Base-by-base conservation (phyloP, 2,113 vertebrate genomes). In the Spermophilus dauricus region DNA sequence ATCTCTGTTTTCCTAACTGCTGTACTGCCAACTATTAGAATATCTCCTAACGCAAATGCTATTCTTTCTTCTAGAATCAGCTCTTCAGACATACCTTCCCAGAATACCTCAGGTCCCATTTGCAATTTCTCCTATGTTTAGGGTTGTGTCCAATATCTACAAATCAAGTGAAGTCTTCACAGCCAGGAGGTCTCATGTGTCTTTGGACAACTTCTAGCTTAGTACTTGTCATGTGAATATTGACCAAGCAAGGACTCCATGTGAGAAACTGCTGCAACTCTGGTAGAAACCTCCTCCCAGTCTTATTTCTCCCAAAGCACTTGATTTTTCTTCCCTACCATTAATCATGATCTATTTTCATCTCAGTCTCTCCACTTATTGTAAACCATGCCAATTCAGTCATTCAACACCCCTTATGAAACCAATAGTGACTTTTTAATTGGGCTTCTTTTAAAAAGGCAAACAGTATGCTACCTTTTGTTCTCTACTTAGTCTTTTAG, bases 291-390 rank as follows among this genome's bases (percentile, higher is more conserved):
- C 34, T 86, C 77, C 9, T 83, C 6, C 32, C 53, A 78, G 69
- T 72, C 37, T 86, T 76, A 91, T 42, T 84, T 89, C 70, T 96
- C 51, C 51, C 67, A 48, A 61, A 24, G 26, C 3, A 45, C n/a
- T 78, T 89, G 24, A 24, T 70, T 85, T 85, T 76, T 69, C 69
- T 86, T 70, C 53, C 8, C 28, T 83, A 6, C 45, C 45, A 76
- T 95, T 75, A 96, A 89, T 86, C 70, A 91, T 37, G 22, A n/a
- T 30, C 73, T 28, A 3, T 65, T 91, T 92, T 94, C 28, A 85
- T 91, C 78, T 70, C 89, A 58, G 26, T 67, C 30, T 95, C n/a
- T 70, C 77, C 61, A 78, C 4, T 76, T 91, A 72, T 37, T 89
- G 4, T 28, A 84, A 65, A 70, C 48, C 26, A 48, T 83, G 51